Percentiles rank a stretch among this genome's conserved stretches.
These are phyloP conservation scores for Tangachromis dhanisi DNA, from an alignment of 2,113 vertebrate genomes.

Conservation along the genomic window DNA sequence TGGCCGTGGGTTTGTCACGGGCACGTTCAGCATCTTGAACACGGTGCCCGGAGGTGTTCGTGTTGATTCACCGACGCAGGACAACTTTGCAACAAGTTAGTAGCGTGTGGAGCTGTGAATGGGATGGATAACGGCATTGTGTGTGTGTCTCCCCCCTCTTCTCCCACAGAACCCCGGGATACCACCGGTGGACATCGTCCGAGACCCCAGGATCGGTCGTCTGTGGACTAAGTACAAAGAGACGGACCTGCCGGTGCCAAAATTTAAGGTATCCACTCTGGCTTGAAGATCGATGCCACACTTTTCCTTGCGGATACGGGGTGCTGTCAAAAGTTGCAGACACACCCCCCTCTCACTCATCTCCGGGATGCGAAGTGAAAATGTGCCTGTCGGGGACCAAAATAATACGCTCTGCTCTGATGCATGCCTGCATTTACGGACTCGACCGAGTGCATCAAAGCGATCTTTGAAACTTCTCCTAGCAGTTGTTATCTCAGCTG, in stretches of 20 bases:
- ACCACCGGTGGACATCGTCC: constrained; percentile 88
- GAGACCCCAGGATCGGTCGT: constrained; percentile 93
- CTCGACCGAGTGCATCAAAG: not conserved
- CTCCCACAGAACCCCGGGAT: constrained; percentile 84
- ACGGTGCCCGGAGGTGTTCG: constrained; percentile 40
- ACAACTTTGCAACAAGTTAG: constrained; percentile 50
- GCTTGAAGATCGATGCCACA: not conserved
- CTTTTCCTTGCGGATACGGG: not conserved
- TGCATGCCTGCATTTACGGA: not conserved
- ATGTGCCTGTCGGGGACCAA: not conserved
- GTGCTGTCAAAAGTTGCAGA: constrained; percentile 53
- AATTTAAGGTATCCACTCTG: constrained; percentile 84
- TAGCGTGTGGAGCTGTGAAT: constrained; percentile 13
- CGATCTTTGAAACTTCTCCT: not conserved
- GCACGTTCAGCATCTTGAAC: constrained; percentile 53
- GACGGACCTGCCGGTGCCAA: constrained; percentile 91
- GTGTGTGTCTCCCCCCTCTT: not conserved
- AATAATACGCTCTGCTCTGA: not conserved
- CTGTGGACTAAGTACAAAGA: constrained; percentile 98
- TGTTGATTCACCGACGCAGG: not conserved
- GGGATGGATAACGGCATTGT: constrained; percentile 20
- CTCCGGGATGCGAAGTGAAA: not conserved
- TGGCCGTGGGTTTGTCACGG: not conserved
- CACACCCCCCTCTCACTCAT: constrained; percentile 57
- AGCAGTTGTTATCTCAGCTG: not conserved